These are phyloP conservation scores for Drosophila burlai DNA, from an alignment of 1,140 invertebrate species.

Conservation along the genomic window DNA sequence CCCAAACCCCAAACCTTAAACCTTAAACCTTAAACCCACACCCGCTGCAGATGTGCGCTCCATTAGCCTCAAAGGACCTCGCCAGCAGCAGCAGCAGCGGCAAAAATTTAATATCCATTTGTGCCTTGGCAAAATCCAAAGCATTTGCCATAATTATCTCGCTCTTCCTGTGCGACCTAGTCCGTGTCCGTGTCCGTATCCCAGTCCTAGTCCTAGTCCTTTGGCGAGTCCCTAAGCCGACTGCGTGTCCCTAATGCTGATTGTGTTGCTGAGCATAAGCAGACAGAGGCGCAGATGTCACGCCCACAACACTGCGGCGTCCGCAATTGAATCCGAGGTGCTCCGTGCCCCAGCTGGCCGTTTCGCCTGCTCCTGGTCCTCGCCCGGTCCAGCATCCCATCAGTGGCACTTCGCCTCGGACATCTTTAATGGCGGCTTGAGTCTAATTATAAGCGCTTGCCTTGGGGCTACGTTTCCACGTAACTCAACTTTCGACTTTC, in stretches of 20 bases:
- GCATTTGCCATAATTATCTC: slow-evolving; percentile 60
- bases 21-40: not conserved
- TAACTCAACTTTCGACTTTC: slow-evolving; percentile 29
- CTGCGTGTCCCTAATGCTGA: slow-evolving; percentile 35
- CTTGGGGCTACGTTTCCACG: slow-evolving; percentile 21
- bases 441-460: slow-evolving; percentile 54
- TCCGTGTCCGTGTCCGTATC: not conserved
- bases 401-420: slow-evolving; percentile 2
- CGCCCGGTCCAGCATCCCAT: not conserved
- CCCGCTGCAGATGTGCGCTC: slow-evolving; percentile 26
- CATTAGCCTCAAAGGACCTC: slow-evolving; percentile 34
- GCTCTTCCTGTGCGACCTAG: slow-evolving; percentile 3
- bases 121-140: slow-evolving; percentile 26
- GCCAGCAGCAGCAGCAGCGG: slow-evolving; percentile 6
- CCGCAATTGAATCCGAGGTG: slow-evolving; percentile 17
- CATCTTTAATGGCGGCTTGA: slow-evolving; percentile 32
- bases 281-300: slow-evolving; percentile 25
- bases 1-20: not conserved
- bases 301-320: not conserved
- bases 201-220: slow-evolving; percentile 9
- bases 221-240: slow-evolving; percentile 1
- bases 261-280: slow-evolving; percentile 45
- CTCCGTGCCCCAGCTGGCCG: not conserved
- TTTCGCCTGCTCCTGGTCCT: not conserved
- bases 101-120: slow-evolving; percentile 62